A percentile compares a stretch with the other conserved stretches of the same genome.
Evolutionary conservation across 2,113 vertebrate genomes (phyloP).

Genomic region (Baryphthengus martii): DNA sequence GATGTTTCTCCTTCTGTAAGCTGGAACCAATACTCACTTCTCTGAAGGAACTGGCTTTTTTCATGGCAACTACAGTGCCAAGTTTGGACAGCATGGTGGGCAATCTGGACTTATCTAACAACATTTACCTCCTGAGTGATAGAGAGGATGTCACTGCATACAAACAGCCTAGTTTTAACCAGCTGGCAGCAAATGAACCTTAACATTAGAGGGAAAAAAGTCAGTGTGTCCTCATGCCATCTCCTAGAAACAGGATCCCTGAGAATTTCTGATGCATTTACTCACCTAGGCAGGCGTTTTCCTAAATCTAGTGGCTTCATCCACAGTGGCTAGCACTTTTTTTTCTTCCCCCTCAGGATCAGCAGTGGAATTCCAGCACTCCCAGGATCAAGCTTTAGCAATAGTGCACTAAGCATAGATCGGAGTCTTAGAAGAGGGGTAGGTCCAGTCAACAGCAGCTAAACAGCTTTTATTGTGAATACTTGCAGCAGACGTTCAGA

Average conservation of each 20-base stretch:
- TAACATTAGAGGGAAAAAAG: neutral
- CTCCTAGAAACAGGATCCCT: neutral
- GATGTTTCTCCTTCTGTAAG: neutral
- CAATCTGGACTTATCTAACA: neutral
- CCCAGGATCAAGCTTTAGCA: neutral
- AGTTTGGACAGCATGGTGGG: neutral
- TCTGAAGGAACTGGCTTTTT: neutral
- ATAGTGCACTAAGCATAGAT: neutral
- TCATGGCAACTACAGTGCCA: neutral
- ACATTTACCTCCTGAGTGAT: neutral
- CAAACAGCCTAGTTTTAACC: neutral
- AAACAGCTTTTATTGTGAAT: neutral
- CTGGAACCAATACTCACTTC: neutral
- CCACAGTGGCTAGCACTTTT: neutral
- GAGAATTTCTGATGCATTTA: neutral
- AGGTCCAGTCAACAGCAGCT: neutral
- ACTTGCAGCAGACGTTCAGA: neutral
- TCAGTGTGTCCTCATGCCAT: neutral
- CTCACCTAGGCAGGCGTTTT: neutral
- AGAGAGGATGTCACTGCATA: neutral
- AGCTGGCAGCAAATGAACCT: neutral
- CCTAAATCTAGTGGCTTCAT: neutral
- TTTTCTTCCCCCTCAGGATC: neutral
- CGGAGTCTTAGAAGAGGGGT: neutral
- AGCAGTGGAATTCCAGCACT: neutral